Evolutionary conservation across 2,888 invertebrate species (phyloP).

Genomic region (Deroplatys truncata): DNA sequence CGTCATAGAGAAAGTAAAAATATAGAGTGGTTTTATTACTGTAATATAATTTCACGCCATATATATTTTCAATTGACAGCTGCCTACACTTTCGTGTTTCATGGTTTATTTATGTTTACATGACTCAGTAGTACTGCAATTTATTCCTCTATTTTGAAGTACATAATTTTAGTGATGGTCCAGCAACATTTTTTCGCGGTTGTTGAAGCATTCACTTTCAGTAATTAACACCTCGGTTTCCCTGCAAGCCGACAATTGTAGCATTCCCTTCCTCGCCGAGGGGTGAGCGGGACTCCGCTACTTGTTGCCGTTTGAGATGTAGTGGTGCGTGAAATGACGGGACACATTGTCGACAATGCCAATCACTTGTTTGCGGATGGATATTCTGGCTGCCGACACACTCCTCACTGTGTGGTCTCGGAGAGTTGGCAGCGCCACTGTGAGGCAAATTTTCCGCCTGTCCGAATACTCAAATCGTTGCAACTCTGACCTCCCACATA

Average conservation of each 20-base stretch:
- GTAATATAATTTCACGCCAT: no score
- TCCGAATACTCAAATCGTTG: neutral
- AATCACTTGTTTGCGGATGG: neutral
- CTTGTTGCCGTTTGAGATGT: neutral
- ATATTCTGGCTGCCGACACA: neutral
- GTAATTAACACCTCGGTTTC: neutral
- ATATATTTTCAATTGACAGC: no score
- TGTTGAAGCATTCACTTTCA: neutral
- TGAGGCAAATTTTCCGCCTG: constrained; percentile 1
- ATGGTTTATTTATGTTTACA: no score
- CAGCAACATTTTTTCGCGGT: no score
- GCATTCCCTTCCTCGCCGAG: neutral
- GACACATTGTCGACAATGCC: neutral
- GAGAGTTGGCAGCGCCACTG: neutral
- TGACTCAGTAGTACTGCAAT: no score
- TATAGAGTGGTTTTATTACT: no score
- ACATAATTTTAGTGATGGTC: no score
- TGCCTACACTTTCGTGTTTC: no score
- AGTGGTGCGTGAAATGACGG: neutral
- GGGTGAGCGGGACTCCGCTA: neutral
- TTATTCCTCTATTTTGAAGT: no score
- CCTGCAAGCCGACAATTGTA: neutral
- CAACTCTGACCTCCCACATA: constrained; percentile 8
- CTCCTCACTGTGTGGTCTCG: neutral
- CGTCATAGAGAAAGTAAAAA: no score